phyloP scores from a whole-genome alignment of 2,113 vertebrate species.

The Lampris incognitus region DNA sequence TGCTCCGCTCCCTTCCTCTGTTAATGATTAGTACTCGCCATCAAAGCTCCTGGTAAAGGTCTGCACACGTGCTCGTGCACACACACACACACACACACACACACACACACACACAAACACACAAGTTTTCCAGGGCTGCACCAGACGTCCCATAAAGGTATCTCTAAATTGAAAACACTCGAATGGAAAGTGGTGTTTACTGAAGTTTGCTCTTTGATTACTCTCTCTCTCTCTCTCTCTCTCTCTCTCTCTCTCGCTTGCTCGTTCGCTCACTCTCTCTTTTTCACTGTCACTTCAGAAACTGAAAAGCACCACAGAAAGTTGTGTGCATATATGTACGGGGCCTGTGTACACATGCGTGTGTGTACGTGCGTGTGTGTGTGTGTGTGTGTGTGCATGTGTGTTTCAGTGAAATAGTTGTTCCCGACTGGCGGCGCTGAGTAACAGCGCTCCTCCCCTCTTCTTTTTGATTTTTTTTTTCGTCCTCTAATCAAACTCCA shows the following conservation, averaged over 20 bases:
- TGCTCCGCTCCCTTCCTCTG: constrained; percentile 62
- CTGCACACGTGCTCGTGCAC: constrained; percentile 51
- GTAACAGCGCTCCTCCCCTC: constrained; percentile 21
- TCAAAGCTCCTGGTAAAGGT: constrained; percentile 66
- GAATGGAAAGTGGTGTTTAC: constrained; percentile 76
- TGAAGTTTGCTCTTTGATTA: constrained; percentile 72
- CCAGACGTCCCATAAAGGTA: constrained; percentile 76
- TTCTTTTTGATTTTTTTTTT: constrained; percentile 47
- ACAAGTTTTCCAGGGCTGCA: constrained; percentile 49
- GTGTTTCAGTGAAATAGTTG: not conserved
- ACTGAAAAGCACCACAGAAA: constrained; percentile 21
- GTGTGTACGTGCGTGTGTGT: not conserved
- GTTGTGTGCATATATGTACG: too few relatives aligned
- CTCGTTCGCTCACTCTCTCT: too few relatives aligned
- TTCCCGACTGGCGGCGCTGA: not conserved
- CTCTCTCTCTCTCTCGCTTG: not conserved
- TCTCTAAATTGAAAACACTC: constrained; percentile 78
- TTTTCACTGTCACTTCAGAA: not conserved
- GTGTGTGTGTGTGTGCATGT: not conserved
- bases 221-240: constrained; percentile 25
- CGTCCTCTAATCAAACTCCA: constrained; percentile 65
- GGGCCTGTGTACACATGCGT: not conserved
- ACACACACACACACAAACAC: constrained; percentile 17
- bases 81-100: constrained; percentile 28
- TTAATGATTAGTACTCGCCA: constrained; percentile 77